These are phyloP conservation scores for Hirtodrosophila trivittata DNA, from an alignment of 2,888 invertebrate species.

Conservation along the genomic window DNA sequence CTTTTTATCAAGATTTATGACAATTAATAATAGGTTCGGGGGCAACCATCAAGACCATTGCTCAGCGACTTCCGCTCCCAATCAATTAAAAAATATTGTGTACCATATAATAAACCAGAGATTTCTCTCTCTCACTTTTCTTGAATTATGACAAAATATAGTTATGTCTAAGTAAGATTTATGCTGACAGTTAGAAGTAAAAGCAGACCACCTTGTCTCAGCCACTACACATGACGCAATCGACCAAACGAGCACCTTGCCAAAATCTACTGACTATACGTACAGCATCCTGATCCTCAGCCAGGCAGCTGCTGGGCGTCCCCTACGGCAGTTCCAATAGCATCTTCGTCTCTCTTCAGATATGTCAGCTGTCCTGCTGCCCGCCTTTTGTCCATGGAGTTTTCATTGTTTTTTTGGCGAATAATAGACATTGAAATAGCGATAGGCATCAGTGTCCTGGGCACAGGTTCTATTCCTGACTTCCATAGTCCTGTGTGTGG, in stretches of 20 bases:
- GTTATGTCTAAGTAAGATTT: constrained; percentile 63
- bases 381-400: constrained; percentile 58
- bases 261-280: constrained; percentile 34
- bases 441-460: constrained; percentile 60
- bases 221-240: constrained; percentile 59
- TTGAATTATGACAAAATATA: constrained; percentile 68
- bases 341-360: constrained; percentile 47
- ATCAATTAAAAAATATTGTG: constrained; percentile 61
- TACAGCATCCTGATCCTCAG: constrained; percentile 13
- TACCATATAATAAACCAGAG: constrained; percentile 15
- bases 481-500: constrained; percentile 58
- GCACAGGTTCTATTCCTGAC: constrained; percentile 67
- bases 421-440: constrained; percentile 60
- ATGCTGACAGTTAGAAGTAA: constrained; percentile 45
- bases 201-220: constrained; percentile 56
- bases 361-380: constrained; percentile 61
- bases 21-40: constrained; percentile 83
- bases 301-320: constrained; percentile 57
- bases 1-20: constrained; percentile 82
- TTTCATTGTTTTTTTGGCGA: constrained; percentile 55
- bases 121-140: constrained; percentile 4
- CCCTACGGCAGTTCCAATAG: constrained; percentile 21
- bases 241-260: constrained; percentile 65
- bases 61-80: constrained; percentile 68
- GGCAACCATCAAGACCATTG: constrained; percentile 18